phyloP scores from a whole-genome alignment of 2,113 vertebrate species.

The Caretta caretta region DNA sequence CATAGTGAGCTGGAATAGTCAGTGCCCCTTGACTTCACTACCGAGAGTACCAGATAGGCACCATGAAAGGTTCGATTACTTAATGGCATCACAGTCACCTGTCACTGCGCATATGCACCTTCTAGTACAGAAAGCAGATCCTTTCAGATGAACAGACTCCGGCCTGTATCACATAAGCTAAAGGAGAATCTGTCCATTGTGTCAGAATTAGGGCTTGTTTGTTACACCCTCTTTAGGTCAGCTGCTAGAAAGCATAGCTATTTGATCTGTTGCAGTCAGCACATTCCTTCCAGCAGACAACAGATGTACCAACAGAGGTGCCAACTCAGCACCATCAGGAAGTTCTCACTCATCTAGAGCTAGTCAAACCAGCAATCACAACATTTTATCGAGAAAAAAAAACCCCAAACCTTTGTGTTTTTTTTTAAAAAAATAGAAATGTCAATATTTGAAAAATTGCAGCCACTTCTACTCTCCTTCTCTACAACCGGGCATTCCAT shows the following conservation, averaged over 20 bases:
- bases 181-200: neutral
- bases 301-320: too few relatives aligned
- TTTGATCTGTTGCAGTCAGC: neutral
- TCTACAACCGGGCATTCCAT: neutral
- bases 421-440: neutral
- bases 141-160: neutral
- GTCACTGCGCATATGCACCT: neutral
- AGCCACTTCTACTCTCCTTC: neutral
- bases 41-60: neutral
- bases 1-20: neutral
- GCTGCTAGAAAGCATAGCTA: neutral
- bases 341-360: neutral
- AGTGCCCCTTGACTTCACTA: too few relatives aligned
- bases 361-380: neutral
- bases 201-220: neutral
- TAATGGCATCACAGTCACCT: neutral
- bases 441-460: neutral
- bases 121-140: neutral
- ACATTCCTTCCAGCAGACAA: neutral
- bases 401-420: too few relatives aligned
- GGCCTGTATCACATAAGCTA: neutral
- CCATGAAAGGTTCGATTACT: neutral
- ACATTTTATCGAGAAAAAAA: neutral
- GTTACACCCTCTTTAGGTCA: neutral
- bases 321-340: neutral